Evolutionary conservation across 2,113 vertebrate species (phyloP), one percentile per base, ranked within the genome.

Genomic region (Chauna torquata): DNA sequence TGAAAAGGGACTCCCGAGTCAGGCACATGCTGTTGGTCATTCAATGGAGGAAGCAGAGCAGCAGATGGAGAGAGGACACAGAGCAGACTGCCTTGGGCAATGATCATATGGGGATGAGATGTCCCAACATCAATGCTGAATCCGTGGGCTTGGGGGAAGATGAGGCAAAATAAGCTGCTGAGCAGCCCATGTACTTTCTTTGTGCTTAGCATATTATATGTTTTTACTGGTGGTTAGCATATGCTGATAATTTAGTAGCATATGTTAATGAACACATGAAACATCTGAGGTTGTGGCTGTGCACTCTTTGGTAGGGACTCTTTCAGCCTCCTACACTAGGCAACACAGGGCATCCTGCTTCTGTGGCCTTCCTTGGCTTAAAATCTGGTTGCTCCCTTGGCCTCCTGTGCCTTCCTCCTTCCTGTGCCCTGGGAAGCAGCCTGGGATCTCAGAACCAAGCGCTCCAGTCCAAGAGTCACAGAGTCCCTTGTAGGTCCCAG

Each of bases 391-490:
- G 4, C 19, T 16, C 7, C 16, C 17, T 28, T 50, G 47, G 24
- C 14, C 11, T 24, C 45, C 36, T 2, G 1, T 59, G 11, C 15
- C 19, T 54, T 25, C 17, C 30, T 36, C 16, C 1, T 44, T 27
- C 18, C 27, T 0, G 0, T 14, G 32, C 50, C 45, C 71, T 0
- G 2, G n/a, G 70, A 47, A 19, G 40, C 16, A 52, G n/a, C 50
- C 75, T 10, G 42, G 47, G 30, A 52, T 45, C 10, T 50, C 90
- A 11, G 30, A 28, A 36, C 34, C 49, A 45, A 89, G 27, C 47
- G 45, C 65, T 44, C 14, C 57, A 66, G 15, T 8, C 66, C 58
- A 27, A 38, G 18, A 78, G 28, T 24, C 88, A 19, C 2, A 1
- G 23, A 2, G 1, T 7, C 68, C 77, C 44, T 74, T 12, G 27